Evolutionary conservation across 2,888 invertebrate species (phyloP).

Genomic region (Branchipolynoe longqiensis): DNA sequence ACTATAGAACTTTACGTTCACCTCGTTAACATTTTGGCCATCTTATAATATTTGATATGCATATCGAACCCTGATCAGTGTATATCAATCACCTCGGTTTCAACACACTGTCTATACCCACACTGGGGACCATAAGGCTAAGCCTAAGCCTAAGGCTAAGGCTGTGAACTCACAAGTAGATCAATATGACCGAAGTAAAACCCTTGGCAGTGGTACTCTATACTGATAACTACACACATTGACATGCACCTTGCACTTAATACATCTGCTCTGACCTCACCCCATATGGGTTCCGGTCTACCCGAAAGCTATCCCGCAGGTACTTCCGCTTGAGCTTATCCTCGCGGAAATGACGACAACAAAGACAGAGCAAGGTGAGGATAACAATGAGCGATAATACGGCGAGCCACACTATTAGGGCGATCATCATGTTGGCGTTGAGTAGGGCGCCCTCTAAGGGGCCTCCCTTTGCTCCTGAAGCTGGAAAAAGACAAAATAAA

Average conservation of each 20-base stretch:
- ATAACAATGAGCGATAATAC: constrained; percentile 13
- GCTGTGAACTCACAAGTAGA: no score
- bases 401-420: constrained; percentile 22
- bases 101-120: no score
- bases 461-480: background rate
- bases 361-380: constrained; percentile 1
- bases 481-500: no score
- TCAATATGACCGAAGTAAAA: no score
- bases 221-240: background rate
- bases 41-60: no score
- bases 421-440: background rate
- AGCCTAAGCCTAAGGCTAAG: no score
- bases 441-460: background rate
- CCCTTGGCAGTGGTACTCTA: no score
- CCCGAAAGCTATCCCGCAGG: constrained; percentile 14
- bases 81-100: no score
- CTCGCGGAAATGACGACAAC: constrained; percentile 8
- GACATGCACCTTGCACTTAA: background rate
- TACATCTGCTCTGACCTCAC: background rate
- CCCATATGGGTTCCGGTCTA: background rate
- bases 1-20: no score
- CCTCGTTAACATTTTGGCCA: no score
- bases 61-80: no score
- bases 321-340: constrained; percentile 36
- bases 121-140: no score